Conservation (phyloP, 2,797 vertebrate species). For the Tolypeutes matacus region DNA sequence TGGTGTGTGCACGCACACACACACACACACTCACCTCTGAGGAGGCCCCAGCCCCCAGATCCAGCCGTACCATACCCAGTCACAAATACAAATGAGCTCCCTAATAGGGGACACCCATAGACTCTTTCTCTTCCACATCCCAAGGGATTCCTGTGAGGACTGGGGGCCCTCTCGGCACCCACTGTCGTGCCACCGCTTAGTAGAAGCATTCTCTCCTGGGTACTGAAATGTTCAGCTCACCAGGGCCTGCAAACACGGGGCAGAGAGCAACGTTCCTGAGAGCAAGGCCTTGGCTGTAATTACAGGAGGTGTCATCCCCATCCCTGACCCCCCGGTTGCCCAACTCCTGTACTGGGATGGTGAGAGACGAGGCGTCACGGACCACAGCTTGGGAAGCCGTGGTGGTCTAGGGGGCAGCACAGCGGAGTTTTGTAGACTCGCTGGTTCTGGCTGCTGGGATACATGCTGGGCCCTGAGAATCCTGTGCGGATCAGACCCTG, state of each 20-base stretch:
- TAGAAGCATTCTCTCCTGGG: neutral
- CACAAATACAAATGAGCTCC: neutral
- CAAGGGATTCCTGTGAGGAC: neutral
- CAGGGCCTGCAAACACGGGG: neutral
- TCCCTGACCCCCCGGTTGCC: neutral
- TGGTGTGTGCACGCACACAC: rapidly evolving
- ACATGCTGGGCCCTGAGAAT: rapidly evolving
- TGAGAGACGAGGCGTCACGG: neutral
- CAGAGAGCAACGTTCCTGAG: neutral
- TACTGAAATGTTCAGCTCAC: neutral
- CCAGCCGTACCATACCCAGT: neutral
- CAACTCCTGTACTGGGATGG: neutral
- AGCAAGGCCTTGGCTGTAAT: neutral
- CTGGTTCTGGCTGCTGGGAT: neutral
- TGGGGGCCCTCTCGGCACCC: neutral
- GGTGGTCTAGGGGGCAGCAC: neutral
- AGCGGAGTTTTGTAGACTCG: neutral
- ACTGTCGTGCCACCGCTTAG: rapidly evolving
- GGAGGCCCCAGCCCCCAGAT: neutral
- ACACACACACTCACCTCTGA: neutral
- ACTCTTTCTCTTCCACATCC: neutral
- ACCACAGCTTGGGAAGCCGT: neutral
- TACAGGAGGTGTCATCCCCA: neutral
- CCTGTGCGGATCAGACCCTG: neutral
- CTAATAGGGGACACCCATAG: neutral